Evolutionary conservation across 2,797 vertebrate genomes (phyloP), one percentile per base, ranked within the genome.

Genomic region (Sebastes iracundus): DNA sequence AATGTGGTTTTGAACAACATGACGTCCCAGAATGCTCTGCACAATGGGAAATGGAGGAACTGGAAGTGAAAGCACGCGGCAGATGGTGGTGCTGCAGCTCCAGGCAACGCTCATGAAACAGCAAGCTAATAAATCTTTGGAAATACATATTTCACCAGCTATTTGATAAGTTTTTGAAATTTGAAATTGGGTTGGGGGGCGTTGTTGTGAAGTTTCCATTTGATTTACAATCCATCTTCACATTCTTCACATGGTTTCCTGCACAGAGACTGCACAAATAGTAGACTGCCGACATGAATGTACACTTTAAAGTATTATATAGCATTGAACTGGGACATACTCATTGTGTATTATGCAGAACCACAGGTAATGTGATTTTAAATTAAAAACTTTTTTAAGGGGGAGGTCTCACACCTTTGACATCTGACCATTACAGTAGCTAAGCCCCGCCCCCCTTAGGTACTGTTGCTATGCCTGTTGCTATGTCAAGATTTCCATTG

Each of bases 51-150:
- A 66, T 5, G 49, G n/a, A 67, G 25, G 63, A 56, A 22, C 53
- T 72, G 33, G 62, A 42, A 74, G 70, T 69, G 23, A 65, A 63
- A 38, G 72, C 23, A 13, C 38, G 13, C 18, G 59, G 58, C 80
- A 82, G 80, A 73, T 82, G 70, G 69, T 70, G 65, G 65, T 52
- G 52, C 52, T 68, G 30, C 49, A 59, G 81, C 65, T 70, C 52
- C 49, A 68, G 75, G 81, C 65, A 65, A 75, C 33, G 30, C 71
- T 64, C 38, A 60, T 6, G 27, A 74, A 42, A 28, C 46, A 22
- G 49, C 46, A 58, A 67, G 60, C 63, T 72, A 55, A 55, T 73
- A 82, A 27, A 73, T 77, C 75, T 52, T 33, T 27, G 8, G 20
- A 65, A 77, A 67, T 68, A 62, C 16, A 61, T 61, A 56, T 66